Base-by-base conservation (phyloP, 2,888 invertebrate genomes). In the Apamea epomidion region DNA sequence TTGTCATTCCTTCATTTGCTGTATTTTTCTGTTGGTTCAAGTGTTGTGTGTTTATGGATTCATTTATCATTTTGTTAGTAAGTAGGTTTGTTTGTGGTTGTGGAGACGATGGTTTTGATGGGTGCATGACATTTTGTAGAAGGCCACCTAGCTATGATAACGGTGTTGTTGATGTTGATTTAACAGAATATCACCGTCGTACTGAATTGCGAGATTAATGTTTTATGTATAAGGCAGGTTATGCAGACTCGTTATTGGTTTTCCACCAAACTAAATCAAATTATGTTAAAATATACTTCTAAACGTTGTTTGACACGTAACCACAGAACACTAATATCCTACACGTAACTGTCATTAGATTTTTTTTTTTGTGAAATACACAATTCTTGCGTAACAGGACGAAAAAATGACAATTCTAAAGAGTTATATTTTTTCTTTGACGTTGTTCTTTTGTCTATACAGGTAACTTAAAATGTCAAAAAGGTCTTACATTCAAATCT, bases 1-100 rank as follows among this genome's bases (percentile, higher is more conserved):
- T 88, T 88, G 85, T 90, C 88, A 90, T 91, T 87, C 82, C 74
- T 89, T 91, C 87, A 88, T 79, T 79, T 76, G 77, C 54, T 70
- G 48, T 87, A 86, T 87, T 85, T 89, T 88, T 87, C 77, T 87
- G 80, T 82, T 81, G 85, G 84, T 88, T 85, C 74, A 70, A 83
- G 58, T 83, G 75, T 77, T 74, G 60, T 70, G 48, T 78, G 45
- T 25, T 71, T 70, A 48, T 14, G 74, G 37, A 72, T 74, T 79
- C 82, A 86, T 87, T 85, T 74, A 85, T 85, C 84, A 85, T 79
- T 79, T 64, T 62, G 12, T 72, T 64, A 4, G 45, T 64, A 32
- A 51, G 25, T 70, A 45, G 69, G 21, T 37, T 51, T 7, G 37
- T n/a, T 72, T 65, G 65, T 73, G 37, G 62, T 69, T 25, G 21